Evolutionary conservation across 2,113 vertebrate species (phyloP), one percentile per base, ranked within the genome.

Genomic region (Nettapus auritus): DNA sequence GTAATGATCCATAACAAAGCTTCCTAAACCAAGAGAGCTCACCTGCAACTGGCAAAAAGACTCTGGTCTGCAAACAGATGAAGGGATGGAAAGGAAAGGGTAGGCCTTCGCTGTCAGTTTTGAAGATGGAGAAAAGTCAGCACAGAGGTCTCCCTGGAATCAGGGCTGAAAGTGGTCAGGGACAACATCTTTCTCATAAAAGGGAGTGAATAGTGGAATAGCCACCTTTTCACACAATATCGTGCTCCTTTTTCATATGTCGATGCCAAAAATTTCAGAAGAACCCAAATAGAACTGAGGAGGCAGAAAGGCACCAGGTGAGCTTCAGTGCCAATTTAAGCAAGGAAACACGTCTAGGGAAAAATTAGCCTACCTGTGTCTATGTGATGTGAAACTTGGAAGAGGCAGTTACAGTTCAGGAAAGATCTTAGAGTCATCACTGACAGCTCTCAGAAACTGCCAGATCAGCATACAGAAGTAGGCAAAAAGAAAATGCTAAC

Each of bases 381-480:
- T 38, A 50, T 8, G 9, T 0, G 0, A 31, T 8, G 5, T 3
- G 44, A 64, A 82, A 22, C 62, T 69, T 66, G 9, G 33, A 83
- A 90, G 56, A 63, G 4, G 25, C 31, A 79, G 46, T n/a, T 82
- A 66, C 12, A 48, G 21, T 4, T 25, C 19, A 60, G 48, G 62
- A 78, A 52, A 90, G 9, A 73, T 42, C 21, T 55, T 82, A 9
- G 42, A 11, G 38, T 15, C 7, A 15, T 17, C 62, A 26, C 0
- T 74, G 50, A 53, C 33, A 36, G 8, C 7, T 83, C 68, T 82
- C 6, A 1, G 16, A n/a, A 53, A 36, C 52, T 68, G 63, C 53
- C 73, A 31, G 21, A 15, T 80, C 3, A 3, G n/a, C 3, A 8
- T 26, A 52, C 8, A 84, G 78, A 11, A 77, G 29, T 17, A 77